phyloP scores from a whole-genome alignment of 2,888 invertebrate genomes.

The Chelonus formosanus region DNA sequence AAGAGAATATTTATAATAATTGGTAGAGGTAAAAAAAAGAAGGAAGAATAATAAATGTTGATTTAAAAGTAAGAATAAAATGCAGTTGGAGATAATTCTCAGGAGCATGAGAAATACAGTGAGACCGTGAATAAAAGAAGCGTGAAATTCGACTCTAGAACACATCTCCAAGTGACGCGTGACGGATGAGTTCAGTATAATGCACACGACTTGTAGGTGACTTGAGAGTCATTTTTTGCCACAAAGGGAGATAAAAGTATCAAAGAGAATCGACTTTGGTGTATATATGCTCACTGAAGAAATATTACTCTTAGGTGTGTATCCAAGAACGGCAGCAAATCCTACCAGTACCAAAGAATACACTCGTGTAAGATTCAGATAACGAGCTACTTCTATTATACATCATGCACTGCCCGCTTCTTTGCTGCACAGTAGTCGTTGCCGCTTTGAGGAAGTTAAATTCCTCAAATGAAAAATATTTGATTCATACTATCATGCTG shows the following conservation, averaged over 20 bases:
- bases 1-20: too few relatives aligned
- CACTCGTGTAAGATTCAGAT: not conserved
- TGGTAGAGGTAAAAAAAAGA: too few relatives aligned
- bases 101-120: not conserved
- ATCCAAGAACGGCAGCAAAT: not conserved
- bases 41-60: too few relatives aligned
- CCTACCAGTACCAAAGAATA: not conserved
- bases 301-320: not conserved
- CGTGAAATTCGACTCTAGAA: too few relatives aligned
- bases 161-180: constrained; percentile 2
- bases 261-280: too few relatives aligned
- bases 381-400: not conserved
- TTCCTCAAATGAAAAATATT: too few relatives aligned
- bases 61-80: not conserved
- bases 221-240: not conserved
- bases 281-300: too few relatives aligned
- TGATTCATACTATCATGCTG: too few relatives aligned
- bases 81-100: not conserved
- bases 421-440: too few relatives aligned
- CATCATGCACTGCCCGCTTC: too few relatives aligned
- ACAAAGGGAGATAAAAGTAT: too few relatives aligned
- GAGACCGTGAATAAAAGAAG: not conserved
- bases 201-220: not conserved
- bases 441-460: too few relatives aligned
- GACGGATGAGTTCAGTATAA: constrained; percentile 7